A percentile compares a stretch with the other conserved stretches of the same genome.
phyloP scores from a whole-genome alignment of 2,797 vertebrate species.

The Enteromius viviparus region DNA sequence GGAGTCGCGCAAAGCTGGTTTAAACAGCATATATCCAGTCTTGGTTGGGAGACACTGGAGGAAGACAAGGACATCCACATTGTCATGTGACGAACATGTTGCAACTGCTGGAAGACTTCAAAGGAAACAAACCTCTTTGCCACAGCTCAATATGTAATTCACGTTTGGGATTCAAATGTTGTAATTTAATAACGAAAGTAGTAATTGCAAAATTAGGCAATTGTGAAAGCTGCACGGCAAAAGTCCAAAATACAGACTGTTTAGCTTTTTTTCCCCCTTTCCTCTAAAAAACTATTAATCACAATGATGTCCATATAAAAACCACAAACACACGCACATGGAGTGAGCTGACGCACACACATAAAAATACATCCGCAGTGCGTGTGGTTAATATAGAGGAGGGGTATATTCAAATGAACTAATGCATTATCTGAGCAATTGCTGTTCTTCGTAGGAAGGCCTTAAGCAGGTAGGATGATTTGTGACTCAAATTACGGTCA shows the following conservation, averaged over 20 bases:
- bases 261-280: not conserved
- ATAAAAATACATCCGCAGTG: not conserved
- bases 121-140: constrained; percentile 4
- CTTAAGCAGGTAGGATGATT: constrained; percentile 63
- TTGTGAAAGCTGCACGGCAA: not conserved
- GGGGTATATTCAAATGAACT: constrained; percentile 26
- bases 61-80: not conserved
- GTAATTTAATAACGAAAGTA: constrained; percentile 4
- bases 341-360: not conserved
- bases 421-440: constrained; percentile 25
- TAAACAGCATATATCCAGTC: not conserved
- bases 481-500: constrained; percentile 62
- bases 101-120: not conserved
- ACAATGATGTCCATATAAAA: constrained; percentile 6
- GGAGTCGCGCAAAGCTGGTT: not conserved
- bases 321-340: not conserved
- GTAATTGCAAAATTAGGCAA: constrained; percentile 4
- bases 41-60: not conserved
- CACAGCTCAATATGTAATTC: constrained; percentile 14
- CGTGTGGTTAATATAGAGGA: not conserved
- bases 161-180: constrained; percentile 20
- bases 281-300: constrained; percentile 36
- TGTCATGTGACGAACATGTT: not conserved
- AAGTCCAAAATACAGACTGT: not conserved
- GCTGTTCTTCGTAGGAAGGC: constrained; percentile 24